Evolutionary conservation across 1,140 invertebrate species (phyloP), one percentile per base, ranked within the genome.

Genomic region (Delia radicum): DNA sequence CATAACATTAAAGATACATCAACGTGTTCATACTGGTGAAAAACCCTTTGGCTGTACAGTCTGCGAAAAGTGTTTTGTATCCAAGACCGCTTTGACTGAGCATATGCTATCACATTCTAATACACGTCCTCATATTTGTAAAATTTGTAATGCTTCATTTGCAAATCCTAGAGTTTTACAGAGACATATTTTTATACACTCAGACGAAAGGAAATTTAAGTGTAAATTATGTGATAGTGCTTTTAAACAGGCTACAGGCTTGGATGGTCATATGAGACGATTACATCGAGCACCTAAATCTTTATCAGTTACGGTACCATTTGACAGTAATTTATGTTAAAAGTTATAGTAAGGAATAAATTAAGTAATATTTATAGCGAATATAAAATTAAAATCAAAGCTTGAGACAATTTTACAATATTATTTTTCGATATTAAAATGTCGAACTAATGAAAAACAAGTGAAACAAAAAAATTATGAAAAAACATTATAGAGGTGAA

Each of bases 1-100:
- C 12, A 94, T 95, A 84, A 93, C 95, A 81, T 93, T 93, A 80
- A 95, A 94, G 81, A 95, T 95, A 76, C 94, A 96, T 78, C 88
- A 91, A 72, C 88, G 92, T 0, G 94, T 93, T 0, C 94, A 96
- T 83, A 95, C 94, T 0, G 94, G 94, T 10, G 94, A 95, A 85
- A 87, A 93, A 12, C 94, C 94, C 0, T 93, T 91, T 75, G 91
- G 92, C 78, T 95, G 94, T 80, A 87, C 90, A 12, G 87, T 91
- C 1, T 95, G 94, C 80, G 87, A 89, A 27, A 93, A 94, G 26
- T 92, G 91, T 0, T 95, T 95, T 84, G 93, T 94, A 18, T 95
- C 95, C 81, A 79, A 85, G 18, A 82, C 83, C 0, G 80, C 78
- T 6, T 33, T 85, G 15, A 77, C 79, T 0, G 82, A 83, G 73